Percentiles rank a stretch among this genome's conserved stretches.
Conservation (phyloP, 2,113 vertebrate genomes). For the Paratilapia polleni region DNA sequence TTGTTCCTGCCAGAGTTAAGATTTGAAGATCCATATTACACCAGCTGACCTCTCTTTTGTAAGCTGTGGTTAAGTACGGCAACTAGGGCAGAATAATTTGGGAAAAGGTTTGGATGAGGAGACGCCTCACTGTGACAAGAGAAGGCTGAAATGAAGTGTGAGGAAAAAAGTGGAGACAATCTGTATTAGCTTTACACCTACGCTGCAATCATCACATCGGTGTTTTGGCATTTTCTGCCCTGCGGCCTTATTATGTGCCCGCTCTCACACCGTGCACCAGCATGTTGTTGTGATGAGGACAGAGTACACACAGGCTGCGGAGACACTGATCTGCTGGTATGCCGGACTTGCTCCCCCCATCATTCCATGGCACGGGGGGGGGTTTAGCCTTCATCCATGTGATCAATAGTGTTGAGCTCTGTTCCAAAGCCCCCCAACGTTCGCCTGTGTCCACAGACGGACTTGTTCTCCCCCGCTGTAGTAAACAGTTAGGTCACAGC, state of each 20-base stretch:
- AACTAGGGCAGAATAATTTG: slow-evolving; percentile 45
- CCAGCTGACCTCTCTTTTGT: slow-evolving; percentile 6
- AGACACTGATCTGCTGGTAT: slow-evolving; percentile 51
- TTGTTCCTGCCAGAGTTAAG: not conserved
- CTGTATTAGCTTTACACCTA: not conserved
- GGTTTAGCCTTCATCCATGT: slow-evolving; percentile 47
- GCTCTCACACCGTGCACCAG: not conserved
- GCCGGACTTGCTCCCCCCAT: slow-evolving; percentile 15
- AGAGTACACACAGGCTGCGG: slow-evolving; percentile 46
- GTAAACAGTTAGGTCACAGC: slow-evolving; percentile 50
- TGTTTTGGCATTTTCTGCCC: slow-evolving; percentile 1
- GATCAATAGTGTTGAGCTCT: slow-evolving; percentile 42
- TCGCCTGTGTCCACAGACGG: slow-evolving; percentile 36
- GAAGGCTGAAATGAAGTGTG: not conserved
- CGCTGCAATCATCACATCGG: not conserved
- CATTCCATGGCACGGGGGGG: slow-evolving; percentile 42
- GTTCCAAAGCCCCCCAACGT: slow-evolving; percentile 19
- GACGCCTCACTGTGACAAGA: not conserved
- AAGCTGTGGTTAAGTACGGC: slow-evolving; percentile 4
- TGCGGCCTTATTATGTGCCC: not conserved
- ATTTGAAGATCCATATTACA: not conserved
- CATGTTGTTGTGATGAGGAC: slow-evolving; percentile 53
- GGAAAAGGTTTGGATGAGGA: not conserved
- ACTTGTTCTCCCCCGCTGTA: not conserved
- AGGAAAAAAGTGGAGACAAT: not conserved